phyloP scores from a whole-genome alignment of 1,140 invertebrate species.

The Drosophila nigrodunni region DNA sequence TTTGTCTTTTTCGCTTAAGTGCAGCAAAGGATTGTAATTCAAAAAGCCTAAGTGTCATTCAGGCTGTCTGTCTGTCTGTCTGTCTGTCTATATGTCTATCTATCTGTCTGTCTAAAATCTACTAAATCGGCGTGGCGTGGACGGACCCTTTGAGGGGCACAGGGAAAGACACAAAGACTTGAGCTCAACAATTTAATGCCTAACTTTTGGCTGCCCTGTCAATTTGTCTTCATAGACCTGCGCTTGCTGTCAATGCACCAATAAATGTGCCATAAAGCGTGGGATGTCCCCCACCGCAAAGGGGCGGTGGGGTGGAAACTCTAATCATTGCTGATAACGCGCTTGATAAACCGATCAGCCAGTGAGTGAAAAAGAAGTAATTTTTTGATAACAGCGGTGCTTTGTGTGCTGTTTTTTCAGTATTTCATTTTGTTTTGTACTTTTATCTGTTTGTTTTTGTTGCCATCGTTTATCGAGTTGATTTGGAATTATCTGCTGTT shows the following conservation, averaged over 20 bases:
- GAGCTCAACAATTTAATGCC: conserved; percentile 32
- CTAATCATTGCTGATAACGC: conserved; percentile 60
- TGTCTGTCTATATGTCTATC: neutral
- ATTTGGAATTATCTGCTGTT: conserved; percentile 78
- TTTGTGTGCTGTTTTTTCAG: conserved; percentile 41
- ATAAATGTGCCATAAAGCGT: conserved; percentile 70
- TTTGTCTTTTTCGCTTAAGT: conserved; percentile 26
- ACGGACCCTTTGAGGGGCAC: conserved; percentile 12
- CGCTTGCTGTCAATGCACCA: conserved; percentile 80
- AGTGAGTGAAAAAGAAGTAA: neutral
- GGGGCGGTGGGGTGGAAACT: conserved; percentile 12
- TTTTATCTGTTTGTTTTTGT: too few species aligned
- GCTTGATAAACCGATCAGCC: conserved; percentile 35
- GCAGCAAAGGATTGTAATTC: conserved; percentile 5
- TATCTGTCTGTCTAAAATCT: conserved; percentile 4
- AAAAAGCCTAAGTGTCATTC: conserved; percentile 6
- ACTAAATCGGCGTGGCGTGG: conserved; percentile 1
- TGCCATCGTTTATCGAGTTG: conserved; percentile 65
- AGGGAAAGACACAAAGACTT: conserved; percentile 4
- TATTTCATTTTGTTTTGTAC: conserved; percentile 64
- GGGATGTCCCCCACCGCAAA: conserved; percentile 4
- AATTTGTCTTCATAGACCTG: conserved; percentile 75
- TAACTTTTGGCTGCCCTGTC: conserved; percentile 53
- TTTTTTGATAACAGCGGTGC: conserved; percentile 14
- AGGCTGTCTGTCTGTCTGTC: conserved; percentile 5